phyloP scores from a whole-genome alignment of 2,113 vertebrate genomes.

The Sardina pilchardus region DNA sequence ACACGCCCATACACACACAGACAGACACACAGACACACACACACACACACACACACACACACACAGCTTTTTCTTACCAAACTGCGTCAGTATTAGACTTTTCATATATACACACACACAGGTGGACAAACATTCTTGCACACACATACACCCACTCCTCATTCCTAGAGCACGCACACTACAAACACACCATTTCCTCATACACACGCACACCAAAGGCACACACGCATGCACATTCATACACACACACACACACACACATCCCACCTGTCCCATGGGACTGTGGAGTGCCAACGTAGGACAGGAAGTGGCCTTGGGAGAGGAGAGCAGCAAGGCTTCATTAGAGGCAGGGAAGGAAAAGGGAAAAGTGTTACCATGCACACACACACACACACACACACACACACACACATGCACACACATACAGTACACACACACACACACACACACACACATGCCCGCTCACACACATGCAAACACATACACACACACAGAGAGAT shows the following conservation, averaged over 20 bases:
- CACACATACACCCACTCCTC: not conserved
- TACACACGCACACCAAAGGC: conserved; percentile 16
- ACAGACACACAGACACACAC: conserved; percentile 27
- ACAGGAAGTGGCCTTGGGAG: conserved; percentile 30
- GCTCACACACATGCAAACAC: not conserved
- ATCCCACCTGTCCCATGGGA: conserved; percentile 26
- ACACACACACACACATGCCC: not conserved
- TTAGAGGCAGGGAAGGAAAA: conserved; percentile 38
- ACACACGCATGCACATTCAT: not conserved
- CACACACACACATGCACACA: not conserved
- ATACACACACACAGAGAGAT: conserved; percentile 19
- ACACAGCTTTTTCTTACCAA: not conserved
- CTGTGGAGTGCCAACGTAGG: conserved; percentile 8
- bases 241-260: conserved; percentile 20
- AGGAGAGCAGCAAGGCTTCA: conserved; percentile 18
- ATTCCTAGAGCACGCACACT: not conserved
- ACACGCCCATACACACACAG: conserved; percentile 2
- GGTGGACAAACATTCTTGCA: no score
- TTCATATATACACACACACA: not conserved
- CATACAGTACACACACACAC: not conserved
- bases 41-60: not conserved
- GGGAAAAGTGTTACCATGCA: not conserved
- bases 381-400: not conserved
- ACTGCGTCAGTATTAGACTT: no score
- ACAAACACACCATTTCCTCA: not conserved